Conservation (phyloP, 2,797 vertebrate species). For the Rhynchonycteris naso region DNA sequence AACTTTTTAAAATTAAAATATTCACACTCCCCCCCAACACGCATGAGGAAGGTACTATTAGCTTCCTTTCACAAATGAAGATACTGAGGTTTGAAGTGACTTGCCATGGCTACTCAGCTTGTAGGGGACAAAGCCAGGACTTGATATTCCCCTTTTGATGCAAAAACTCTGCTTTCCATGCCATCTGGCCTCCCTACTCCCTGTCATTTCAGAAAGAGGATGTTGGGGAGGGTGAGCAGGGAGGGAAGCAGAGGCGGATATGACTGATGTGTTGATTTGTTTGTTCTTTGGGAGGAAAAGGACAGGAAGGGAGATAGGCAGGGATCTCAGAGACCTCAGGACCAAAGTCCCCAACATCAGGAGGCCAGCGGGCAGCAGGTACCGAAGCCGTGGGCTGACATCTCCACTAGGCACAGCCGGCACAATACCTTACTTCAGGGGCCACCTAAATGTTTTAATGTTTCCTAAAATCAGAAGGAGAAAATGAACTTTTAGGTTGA, state of each 20-base stretch:
- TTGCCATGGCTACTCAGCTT: not conserved
- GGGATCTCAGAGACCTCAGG: not conserved
- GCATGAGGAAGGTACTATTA: not conserved
- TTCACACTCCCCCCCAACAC: not conserved
- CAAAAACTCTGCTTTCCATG: accelerated
- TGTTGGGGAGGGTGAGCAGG: accelerated
- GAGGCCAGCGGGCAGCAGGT: accelerated
- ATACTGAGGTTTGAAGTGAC: not conserved
- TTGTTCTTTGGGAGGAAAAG: slow-evolving; percentile 42
- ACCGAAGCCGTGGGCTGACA: accelerated
- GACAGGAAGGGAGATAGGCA: not conserved
- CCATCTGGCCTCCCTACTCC: too few relatives aligned
- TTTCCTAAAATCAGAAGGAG: not conserved
- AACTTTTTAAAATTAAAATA: not conserved
- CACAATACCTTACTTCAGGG: not conserved
- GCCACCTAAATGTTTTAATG: not conserved
- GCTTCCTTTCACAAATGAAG: not conserved
- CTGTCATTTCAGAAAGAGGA: not conserved
- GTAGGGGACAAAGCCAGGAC: not conserved
- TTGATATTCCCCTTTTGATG: not conserved
- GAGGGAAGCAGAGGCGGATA: too few relatives aligned
- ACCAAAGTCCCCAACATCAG: slow-evolving; percentile 33
- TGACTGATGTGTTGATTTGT: not conserved
- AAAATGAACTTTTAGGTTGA: not conserved
- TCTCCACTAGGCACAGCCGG: not conserved